Conservation (phyloP, 2,113 vertebrate species). For the Mormyrus lacerda region DNA sequence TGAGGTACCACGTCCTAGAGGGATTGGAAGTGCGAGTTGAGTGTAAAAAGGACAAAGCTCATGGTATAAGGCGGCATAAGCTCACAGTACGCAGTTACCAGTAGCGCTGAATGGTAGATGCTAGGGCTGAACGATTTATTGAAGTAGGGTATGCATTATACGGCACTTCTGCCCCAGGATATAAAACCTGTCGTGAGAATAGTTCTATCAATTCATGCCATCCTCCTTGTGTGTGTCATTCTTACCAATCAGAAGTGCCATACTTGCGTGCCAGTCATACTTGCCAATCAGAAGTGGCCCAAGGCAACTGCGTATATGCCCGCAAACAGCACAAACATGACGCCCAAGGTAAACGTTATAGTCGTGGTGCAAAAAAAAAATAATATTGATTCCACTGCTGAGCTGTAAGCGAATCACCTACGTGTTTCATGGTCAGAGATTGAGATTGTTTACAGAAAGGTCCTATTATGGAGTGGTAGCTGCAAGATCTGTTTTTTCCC, state of each 20-base stretch:
- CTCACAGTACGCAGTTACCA: neutral
- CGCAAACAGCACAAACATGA: neutral
- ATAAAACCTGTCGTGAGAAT: neutral
- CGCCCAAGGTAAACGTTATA: neutral
- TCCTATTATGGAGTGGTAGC: neutral
- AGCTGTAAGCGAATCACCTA: neutral
- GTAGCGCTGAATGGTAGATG: neutral
- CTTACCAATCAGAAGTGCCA: neutral
- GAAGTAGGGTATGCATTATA: neutral
- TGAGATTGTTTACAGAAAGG: neutral
- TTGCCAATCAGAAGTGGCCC: neutral
- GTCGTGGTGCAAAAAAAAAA: neutral
- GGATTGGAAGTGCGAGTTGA: neutral
- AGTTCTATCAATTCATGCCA: neutral
- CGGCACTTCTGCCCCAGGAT: neutral
- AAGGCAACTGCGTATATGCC: neutral
- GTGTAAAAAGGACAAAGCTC: neutral
- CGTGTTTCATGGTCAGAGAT: neutral
- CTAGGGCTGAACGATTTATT: neutral
- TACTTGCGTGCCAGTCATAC: neutral
- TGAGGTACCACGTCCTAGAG: constrained; percentile 87
- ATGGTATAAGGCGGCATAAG: neutral
- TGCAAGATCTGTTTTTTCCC: neutral
- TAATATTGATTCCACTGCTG: neutral
- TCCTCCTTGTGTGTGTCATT: neutral